Evolutionary conservation across 2,888 invertebrate genomes (phyloP), one percentile per base, ranked within the genome.

Genomic region (Euplagia quadripunctaria): DNA sequence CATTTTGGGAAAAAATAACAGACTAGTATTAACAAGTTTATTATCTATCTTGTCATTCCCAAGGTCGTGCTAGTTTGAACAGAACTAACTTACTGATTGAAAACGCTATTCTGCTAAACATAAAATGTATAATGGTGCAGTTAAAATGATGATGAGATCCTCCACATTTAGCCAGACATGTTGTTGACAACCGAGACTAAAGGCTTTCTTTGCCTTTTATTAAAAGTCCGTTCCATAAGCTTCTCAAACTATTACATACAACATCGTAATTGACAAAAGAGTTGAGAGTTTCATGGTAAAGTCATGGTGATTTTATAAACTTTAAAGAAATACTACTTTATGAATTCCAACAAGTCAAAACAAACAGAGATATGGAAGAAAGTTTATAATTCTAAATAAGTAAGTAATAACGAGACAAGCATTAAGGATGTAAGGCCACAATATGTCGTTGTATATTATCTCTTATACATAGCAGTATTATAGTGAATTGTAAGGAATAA

Each of bases 1-100:
- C 68, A 79, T 76, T 73, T 73, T 31, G 20, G 66, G 67, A 68
- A 46, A 68, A 49, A 31, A 41, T 31, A 51, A 31, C 12, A 31
- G 31, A 66, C 20, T 66, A 51, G 17, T 41, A 51, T 49, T 41
- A 41, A 51, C 66, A 11, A 11, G 6, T 66, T 66, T 51, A 66
- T 51, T 66, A 51, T 1, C 17, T 51, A 51, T 41, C 17, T 66
- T 51, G 31, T 41, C 41, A 66, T 51, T 66, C 41, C 41, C 66
- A 41, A 51, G 41, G 66, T 66, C 31, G 20, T 31, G 61, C 11
- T 14, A 61, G 61, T 58, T 31, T 58, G 58, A 4, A 11, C 12
- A 31, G 9, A 31, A 31, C 8, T 20, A 58, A 31, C 12, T 58
- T 31, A 58, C 20, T 58, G 6, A 58, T 58, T 58, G 6, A 14